These are phyloP conservation scores for Cacoxenus indagator DNA, from an alignment of 2,888 invertebrate genomes.

Conservation along the genomic window DNA sequence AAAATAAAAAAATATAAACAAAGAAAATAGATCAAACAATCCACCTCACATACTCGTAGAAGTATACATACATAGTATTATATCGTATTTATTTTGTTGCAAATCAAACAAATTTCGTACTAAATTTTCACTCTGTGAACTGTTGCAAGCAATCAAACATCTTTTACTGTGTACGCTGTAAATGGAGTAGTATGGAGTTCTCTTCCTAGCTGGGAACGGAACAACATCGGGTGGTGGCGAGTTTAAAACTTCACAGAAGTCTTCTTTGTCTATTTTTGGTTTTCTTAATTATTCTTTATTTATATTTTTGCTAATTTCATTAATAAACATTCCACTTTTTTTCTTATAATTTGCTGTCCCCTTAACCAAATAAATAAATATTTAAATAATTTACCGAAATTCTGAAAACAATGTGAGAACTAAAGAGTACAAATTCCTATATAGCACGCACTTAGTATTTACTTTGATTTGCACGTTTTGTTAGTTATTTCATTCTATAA, in stretches of 20 bases:
- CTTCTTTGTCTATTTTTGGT: conserved; percentile 24
- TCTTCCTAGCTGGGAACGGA: background rate
- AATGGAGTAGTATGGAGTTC: background rate
- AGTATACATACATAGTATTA: too few relatives aligned
- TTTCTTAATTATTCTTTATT: conserved; percentile 17
- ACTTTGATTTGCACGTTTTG: background rate
- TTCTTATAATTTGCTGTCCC: conserved; percentile 11
- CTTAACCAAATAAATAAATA: background rate
- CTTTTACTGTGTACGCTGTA: conserved; percentile 48
- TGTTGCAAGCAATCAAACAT: conserved; percentile 46
- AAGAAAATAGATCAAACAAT: conserved; percentile 1
- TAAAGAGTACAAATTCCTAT: conserved; percentile 26
- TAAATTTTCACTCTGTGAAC: conserved; percentile 57
- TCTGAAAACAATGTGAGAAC: conserved; percentile 30
- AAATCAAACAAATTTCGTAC: conserved; percentile 42
- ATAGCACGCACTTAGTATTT: conserved; percentile 15
- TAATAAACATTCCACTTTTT: conserved; percentile 4
- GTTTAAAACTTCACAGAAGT: conserved; percentile 29
- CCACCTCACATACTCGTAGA: conserved; percentile 11
- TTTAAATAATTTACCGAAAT: conserved; percentile 8
- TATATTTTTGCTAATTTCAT: conserved; percentile 14
- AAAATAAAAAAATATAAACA: background rate
- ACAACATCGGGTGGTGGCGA: conserved; percentile 50
- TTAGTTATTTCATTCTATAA: background rate
- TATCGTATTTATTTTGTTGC: conserved; percentile 25